A percentile compares a stretch with the other conserved stretches of the same genome.
phyloP scores from a whole-genome alignment of 2,113 vertebrate species.

The Terrapene triunguis region DNA sequence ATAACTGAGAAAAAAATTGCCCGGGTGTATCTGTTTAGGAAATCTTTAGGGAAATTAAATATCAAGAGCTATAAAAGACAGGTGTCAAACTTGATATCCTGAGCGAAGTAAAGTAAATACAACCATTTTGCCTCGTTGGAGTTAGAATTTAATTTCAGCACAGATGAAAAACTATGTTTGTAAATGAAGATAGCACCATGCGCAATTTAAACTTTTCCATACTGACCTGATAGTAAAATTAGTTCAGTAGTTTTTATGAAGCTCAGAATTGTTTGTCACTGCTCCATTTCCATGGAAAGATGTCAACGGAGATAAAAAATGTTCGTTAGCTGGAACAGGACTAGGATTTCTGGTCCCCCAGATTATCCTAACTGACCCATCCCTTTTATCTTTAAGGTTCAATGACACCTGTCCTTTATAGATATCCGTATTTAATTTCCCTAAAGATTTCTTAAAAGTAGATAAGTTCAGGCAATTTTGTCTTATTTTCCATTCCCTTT shows the following conservation, averaged over 20 bases:
- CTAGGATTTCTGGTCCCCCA: neutral
- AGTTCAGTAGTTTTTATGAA: neutral
- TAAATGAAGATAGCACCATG: neutral
- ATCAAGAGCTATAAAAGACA: neutral
- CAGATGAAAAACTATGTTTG: neutral
- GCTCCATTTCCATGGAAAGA: neutral
- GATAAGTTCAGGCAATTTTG: neutral
- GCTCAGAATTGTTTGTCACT: neutral
- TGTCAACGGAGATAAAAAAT: neutral
- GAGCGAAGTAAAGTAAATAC: neutral
- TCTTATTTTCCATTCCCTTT: neutral
- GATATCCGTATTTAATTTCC: neutral
- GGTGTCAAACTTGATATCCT: neutral
- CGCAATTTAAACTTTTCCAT: neutral
- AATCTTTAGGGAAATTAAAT: neutral
- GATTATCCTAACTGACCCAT: neutral
- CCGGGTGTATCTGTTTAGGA: neutral
- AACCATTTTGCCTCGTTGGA: neutral
- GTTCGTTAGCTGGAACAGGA: neutral
- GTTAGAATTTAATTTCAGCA: neutral
- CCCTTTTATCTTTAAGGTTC: neutral
- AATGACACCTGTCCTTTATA: neutral
- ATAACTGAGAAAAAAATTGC: neutral
- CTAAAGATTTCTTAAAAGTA: neutral
- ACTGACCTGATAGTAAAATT: neutral